Conservation (phyloP, 1,140 invertebrate genomes). For the Bombyx mandarina region DNA sequence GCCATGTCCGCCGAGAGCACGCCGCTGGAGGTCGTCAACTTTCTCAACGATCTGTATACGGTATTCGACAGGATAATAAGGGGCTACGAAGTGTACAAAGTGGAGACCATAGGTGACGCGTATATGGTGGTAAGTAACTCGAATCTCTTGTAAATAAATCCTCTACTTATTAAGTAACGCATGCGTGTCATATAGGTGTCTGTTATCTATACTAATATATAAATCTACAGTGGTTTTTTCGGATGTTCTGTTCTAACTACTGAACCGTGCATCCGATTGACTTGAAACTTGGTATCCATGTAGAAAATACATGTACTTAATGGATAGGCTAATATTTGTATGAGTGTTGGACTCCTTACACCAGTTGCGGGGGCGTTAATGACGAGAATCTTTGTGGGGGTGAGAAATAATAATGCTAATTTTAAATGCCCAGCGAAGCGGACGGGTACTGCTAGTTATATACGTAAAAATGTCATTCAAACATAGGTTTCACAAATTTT, state of each 20-base stretch:
- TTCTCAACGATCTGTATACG: constrained; percentile 96
- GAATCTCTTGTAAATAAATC: not conserved
- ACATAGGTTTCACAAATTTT: constrained; percentile 5
- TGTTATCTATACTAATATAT: not conserved
- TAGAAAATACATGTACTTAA: too few relatives aligned
- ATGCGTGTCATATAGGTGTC: not conserved
- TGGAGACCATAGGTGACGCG: constrained; percentile 93
- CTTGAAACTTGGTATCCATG: too few relatives aligned
- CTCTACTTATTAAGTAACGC: not conserved
- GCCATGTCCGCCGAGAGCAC: constrained; percentile 95
- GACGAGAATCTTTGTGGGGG: too few relatives aligned
- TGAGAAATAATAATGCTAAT: too few relatives aligned
- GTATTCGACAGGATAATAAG: constrained; percentile 94
- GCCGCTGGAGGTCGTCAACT: constrained; percentile 94
- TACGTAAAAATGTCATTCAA: not conserved
- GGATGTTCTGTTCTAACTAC: too few relatives aligned
- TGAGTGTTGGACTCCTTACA: too few relatives aligned
- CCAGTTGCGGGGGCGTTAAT: too few relatives aligned
- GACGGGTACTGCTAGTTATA: not conserved
- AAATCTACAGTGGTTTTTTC: too few relatives aligned
- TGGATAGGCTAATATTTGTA: too few relatives aligned
- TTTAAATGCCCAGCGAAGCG: too few relatives aligned
- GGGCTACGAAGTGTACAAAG: constrained; percentile 97
- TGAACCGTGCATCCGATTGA: too few relatives aligned
- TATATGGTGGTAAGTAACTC: constrained; percentile 87